A percentile compares a stretch with the other conserved stretches of the same genome.
phyloP scores from a whole-genome alignment of 2,888 invertebrate species.

The Pyralis farinalis region DNA sequence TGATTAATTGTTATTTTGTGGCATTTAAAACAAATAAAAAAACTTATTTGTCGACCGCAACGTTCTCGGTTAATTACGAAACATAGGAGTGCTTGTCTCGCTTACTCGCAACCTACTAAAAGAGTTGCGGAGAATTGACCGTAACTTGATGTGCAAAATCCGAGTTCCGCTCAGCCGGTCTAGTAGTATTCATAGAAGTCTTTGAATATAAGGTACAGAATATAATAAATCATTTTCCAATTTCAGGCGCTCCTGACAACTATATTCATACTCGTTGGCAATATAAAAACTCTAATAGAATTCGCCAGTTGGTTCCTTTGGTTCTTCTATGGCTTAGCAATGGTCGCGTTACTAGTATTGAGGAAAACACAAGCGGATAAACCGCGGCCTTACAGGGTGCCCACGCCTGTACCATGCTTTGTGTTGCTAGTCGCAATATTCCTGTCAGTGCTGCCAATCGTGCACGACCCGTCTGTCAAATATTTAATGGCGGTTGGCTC shows the following conservation, averaged over 20 bases:
- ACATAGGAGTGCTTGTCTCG: no score
- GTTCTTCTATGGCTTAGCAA: slow-evolving; percentile 92
- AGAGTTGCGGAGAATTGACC: no score
- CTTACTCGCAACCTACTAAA: no score
- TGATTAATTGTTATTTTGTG: no score
- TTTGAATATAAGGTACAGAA: no score
- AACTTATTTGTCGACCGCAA: no score
- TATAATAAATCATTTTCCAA: no score
- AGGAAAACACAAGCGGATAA: slow-evolving; percentile 85
- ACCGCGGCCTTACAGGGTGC: slow-evolving; percentile 87
- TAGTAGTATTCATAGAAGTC: no score
- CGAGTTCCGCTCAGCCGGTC: no score
- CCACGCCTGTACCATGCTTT: slow-evolving; percentile 86
- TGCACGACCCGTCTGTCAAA: slow-evolving; percentile 87
- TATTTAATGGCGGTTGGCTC: slow-evolving; percentile 89
- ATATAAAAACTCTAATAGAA: slow-evolving; percentile 89
- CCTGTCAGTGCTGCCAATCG: slow-evolving; percentile 87
- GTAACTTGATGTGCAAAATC: no score
- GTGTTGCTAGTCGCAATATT: slow-evolving; percentile 86
- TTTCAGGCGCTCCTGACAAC: slow-evolving; percentile 85
- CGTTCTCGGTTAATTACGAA: no score
- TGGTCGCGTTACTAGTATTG: slow-evolving; percentile 88
- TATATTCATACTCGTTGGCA: slow-evolving; percentile 86
- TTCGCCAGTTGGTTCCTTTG: slow-evolving; percentile 94
- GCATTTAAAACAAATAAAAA: no score